Base-by-base conservation (phyloP, 2,797 vertebrate species). In the Paedocypris micromegethes region DNA sequence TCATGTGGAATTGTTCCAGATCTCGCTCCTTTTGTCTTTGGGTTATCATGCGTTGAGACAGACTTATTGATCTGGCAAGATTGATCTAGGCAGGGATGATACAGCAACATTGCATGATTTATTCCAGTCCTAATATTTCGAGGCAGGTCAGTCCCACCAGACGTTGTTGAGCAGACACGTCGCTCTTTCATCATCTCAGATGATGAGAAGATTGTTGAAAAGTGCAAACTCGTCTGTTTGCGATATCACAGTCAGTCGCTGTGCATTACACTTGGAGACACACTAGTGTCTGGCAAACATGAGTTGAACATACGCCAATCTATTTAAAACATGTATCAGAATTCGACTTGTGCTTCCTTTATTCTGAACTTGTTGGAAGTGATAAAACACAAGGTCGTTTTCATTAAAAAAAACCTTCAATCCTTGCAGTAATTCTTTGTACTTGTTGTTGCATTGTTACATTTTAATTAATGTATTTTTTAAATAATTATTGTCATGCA, bases 81-180 rank as follows among this genome's bases (percentile, higher is more conserved):
- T 87, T 86, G 87, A 89, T 90, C 83, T 79, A 80, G 74, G 70
- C 75, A 78, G 73, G 77, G 86, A 87, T 86, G 87, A 91, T 88
- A 79, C 86, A 83, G 86, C 89, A 88, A 81, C 82, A 82, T 88
- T 72, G 72, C 77, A 80, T 86, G 86, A 90, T 89, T 88, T 87
- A 90, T 89, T 88, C 82, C 80, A 76, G 62, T 65, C 72, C 73
- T 90, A 87, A 89, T 88, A 83, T 80, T 66, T 76, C 55, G 70
- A 68, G 83, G 84, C 85, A 82, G 82, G 77, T 53, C 58, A 58
- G 60, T 63, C 68, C 68, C 58, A 56, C 43, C 78, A 74, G 83
- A 79, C 68, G 44, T 42, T 48, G 66, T 77, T 79, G 79, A 70
- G 55, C 46, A 38, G 51, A 68, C 75, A 62, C 52, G 6, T 49